Evolutionary conservation across 2,888 invertebrate genomes (phyloP).

Genomic region (Cremastinae sp.): DNA sequence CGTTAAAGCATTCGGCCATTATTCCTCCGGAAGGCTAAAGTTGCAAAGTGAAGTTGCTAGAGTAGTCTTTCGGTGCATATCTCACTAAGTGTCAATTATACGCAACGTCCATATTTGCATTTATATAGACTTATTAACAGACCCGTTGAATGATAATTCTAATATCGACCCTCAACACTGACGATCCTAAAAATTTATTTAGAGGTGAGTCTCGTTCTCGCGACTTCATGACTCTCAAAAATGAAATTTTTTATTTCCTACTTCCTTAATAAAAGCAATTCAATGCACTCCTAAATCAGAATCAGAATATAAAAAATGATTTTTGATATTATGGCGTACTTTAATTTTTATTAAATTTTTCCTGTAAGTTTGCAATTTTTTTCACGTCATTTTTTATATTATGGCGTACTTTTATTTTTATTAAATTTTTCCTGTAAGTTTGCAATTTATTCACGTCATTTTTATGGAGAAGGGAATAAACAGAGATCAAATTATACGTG

Average conservation of each 20-base stretch:
- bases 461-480: too few species aligned
- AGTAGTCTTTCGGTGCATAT: slow-evolving; percentile 1
- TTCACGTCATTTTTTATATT: too few species aligned
- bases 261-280: neutral
- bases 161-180: slow-evolving; percentile 26
- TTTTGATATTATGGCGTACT: too few species aligned
- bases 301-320: too few species aligned
- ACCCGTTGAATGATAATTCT: slow-evolving; percentile 5
- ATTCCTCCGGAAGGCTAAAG: slow-evolving; percentile 34
- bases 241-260: neutral
- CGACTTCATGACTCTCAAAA: neutral
- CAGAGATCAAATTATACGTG: too few species aligned
- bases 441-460: too few species aligned
- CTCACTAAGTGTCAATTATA: slow-evolving; percentile 11
- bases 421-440: too few species aligned
- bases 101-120: neutral
- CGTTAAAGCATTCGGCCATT: slow-evolving; percentile 10
- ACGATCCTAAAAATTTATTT: neutral
- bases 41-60: too few species aligned
- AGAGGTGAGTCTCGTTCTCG: neutral
- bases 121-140: neutral
- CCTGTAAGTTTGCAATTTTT: too few species aligned
- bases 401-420: too few species aligned
- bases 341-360: too few species aligned
- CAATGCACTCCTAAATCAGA: too few species aligned